Evolutionary conservation across 2,888 invertebrate genomes (phyloP).

Genomic region (Drosophila sordidula): DNA sequence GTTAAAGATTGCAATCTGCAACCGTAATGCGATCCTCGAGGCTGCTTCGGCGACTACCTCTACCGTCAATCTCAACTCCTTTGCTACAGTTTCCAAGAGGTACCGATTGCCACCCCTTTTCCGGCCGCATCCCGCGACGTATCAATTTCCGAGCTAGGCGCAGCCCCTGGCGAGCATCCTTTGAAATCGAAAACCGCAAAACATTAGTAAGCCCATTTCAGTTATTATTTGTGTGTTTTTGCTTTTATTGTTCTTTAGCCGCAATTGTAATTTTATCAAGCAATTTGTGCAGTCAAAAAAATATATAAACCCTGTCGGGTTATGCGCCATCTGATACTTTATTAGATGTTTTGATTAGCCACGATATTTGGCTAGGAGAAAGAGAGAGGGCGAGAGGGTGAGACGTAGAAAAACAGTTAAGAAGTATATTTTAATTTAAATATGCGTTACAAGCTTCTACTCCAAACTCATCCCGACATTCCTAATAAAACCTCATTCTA

Average conservation of each 20-base stretch:
- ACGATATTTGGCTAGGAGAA: neutral
- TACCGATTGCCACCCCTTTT: conserved; percentile 66
- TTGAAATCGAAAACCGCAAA: conserved; percentile 74
- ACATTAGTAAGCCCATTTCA: conserved; percentile 68
- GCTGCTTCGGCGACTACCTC: conserved; percentile 24
- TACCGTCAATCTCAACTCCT: conserved; percentile 31
- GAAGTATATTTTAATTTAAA: neutral
- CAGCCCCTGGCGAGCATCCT: conserved; percentile 71
- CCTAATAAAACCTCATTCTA: too few species aligned
- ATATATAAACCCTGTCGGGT: conserved; percentile 23
- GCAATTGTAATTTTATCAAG: conserved; percentile 76
- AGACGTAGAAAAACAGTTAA: neutral
- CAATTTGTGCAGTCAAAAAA: conserved; percentile 59
- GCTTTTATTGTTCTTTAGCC: conserved; percentile 55
- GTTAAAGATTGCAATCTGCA: conserved; percentile 75
- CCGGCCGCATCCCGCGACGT: conserved; percentile 40
- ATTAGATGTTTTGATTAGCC: conserved; percentile 57
- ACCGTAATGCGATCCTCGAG: conserved; percentile 60
- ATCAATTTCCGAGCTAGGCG: conserved; percentile 61
- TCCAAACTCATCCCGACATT: too few species aligned
- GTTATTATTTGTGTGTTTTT: conserved; percentile 31
- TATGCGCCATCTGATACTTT: conserved; percentile 57
- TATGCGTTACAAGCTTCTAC: too few species aligned
- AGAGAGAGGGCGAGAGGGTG: neutral
- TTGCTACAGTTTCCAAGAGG: conserved; percentile 54